Evolutionary conservation across 2,113 vertebrate species (phyloP).

Genomic region (Dermatemys mawii): DNA sequence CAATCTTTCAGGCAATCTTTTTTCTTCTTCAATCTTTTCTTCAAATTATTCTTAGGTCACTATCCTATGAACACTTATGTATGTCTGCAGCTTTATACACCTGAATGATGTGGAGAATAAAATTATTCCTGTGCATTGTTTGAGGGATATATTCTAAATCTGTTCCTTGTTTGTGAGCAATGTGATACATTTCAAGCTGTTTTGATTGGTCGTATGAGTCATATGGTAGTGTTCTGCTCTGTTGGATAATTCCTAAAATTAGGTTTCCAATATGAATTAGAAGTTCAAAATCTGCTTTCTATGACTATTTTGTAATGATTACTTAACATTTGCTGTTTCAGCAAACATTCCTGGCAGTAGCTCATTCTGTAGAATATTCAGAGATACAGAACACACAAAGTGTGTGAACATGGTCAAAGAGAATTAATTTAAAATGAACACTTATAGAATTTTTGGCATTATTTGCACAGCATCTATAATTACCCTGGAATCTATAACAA

Average conservation of each 20-base stretch:
- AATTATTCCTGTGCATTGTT: background rate
- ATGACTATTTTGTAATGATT: background rate
- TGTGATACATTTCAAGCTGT: background rate
- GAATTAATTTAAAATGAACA: background rate
- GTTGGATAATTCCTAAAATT: background rate
- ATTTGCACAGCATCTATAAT: conserved; percentile 29
- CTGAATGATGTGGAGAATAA: background rate
- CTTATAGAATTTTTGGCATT: conserved; percentile 1
- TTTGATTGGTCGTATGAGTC: background rate
- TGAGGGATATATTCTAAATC: background rate
- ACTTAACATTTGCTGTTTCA: conserved; percentile 14
- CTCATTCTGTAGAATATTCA: background rate
- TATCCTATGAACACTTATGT: background rate
- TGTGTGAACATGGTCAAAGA: background rate
- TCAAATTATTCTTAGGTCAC: background rate
- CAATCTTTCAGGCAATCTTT: too few species aligned
- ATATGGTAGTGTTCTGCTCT: background rate
- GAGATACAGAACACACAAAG: background rate
- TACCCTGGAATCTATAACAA: background rate
- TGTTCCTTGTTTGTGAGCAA: background rate
- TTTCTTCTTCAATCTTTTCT: too few species aligned
- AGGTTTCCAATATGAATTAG: background rate
- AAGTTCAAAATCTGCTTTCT: background rate
- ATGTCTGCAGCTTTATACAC: background rate
- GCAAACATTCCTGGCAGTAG: background rate